Base-by-base conservation (phyloP, 2,113 vertebrate genomes). In the Plestiodon gilberti region DNA sequence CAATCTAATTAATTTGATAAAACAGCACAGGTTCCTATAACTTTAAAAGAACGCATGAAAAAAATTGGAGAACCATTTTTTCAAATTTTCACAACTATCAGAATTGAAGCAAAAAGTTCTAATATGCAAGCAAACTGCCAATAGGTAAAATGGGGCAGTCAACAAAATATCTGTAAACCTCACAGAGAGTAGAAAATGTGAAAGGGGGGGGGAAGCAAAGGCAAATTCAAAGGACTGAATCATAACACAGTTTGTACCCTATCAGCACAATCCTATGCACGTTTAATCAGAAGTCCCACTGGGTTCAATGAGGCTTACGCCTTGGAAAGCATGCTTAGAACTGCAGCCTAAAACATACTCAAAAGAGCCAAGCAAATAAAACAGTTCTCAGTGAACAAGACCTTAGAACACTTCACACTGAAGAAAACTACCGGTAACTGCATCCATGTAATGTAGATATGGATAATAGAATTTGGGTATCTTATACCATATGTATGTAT, bases 141-240 rank as follows among this genome's bases (percentile, higher is more conserved):
- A 1, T 22, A 82, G 1, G 64, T 2, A 35, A 25, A 85, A 6
- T 0, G 0, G n/a, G 83, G 35, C 0, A 75, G 77, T 17, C 52
- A 55, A 55, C 52, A 55, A 55, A 55, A 6, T 13, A 55, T 55
- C 52, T 55, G 6, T 55, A 55, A 55, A 55, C 13, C 52, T 55
- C 13, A 55, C 13, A 55, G 52, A 13, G 52, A 55, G 52, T 13
- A 55, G 13, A 55, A 57, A 81, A 52, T 48, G 0, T 74, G 15
- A 55, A 55, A 55, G 6, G n/a, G n/a, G n/a, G n/a, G 25, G 85
- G 85, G 55, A 15, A 38, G 59, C 84, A 81, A 4, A 85, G 82
- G 35, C 0, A 0, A 76, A 33, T 62, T 8, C 18, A 20, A 83
- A 15, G n/a, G n/a, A n/a, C 52, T 55, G 6, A 55, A 55, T 55